Evolutionary conservation across 2,113 vertebrate genomes (phyloP).

Genomic region (Cynocephalus volans): DNA sequence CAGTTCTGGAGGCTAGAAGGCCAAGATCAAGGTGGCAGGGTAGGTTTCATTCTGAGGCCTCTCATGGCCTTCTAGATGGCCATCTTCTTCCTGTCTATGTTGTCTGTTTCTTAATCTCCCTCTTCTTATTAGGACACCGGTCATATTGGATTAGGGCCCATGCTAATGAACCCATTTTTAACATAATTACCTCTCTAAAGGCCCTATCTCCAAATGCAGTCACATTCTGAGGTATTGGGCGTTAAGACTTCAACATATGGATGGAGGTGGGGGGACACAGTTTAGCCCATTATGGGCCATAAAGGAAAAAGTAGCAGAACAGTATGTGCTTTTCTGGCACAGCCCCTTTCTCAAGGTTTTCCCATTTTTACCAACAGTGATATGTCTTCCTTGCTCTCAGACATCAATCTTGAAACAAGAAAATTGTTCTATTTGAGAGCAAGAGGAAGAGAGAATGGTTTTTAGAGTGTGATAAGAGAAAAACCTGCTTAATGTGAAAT

Average conservation of each 20-base stretch:
- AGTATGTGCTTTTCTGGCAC: neutral
- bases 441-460: neutral
- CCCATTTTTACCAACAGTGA: neutral
- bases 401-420: neutral
- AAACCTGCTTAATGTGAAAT: neutral
- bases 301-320: neutral
- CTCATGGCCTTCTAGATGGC: neutral
- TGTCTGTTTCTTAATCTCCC: neutral
- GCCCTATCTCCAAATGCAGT: neutral
- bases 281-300: neutral
- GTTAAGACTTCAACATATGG: neutral
- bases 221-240: neutral
- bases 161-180: neutral
- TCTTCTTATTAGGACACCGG: neutral
- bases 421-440: conserved; percentile 14
- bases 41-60: neutral
- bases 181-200: neutral
- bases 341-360: neutral
- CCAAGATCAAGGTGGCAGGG: neutral
- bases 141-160: neutral
- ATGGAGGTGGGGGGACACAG: neutral
- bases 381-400: neutral
- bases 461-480: neutral
- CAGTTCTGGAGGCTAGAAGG: neutral
- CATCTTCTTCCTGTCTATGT: neutral